A percentile compares a stretch with the other conserved stretches of the same genome.
phyloP scores from a whole-genome alignment of 92 coral and sea anemone genomes.

The Ricordea florida region DNA sequence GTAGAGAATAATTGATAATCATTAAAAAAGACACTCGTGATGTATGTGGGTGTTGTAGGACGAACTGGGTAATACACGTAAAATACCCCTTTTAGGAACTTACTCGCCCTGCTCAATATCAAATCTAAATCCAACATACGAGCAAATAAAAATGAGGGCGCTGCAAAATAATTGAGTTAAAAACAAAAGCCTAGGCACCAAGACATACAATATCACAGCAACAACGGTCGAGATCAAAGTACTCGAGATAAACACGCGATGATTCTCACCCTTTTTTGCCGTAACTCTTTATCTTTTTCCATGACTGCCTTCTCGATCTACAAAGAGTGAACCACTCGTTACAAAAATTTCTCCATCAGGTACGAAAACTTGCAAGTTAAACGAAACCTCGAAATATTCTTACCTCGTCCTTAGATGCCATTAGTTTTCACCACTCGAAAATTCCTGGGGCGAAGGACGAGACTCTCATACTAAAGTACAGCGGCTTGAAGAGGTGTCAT shows the following conservation, averaged over 20 bases:
- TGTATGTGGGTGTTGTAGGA: too few relatives aligned
- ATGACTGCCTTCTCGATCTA: constrained; percentile 25
- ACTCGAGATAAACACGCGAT: too few relatives aligned
- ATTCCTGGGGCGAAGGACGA: neutral
- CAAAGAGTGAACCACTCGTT: neutral
- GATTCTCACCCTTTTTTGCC: constrained; percentile 64
- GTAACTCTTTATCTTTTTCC: constrained; percentile 62
- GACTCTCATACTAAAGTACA: neutral
- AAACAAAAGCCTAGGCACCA: too few relatives aligned
- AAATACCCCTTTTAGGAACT: too few relatives aligned
- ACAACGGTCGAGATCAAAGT: neutral
- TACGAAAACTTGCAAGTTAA: neutral
- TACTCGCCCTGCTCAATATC: too few relatives aligned
- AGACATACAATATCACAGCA: neutral
- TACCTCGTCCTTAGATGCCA: constrained; percentile 25
- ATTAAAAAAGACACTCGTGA: too few relatives aligned
- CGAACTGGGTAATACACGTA: too few relatives aligned
- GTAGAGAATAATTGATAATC: too few relatives aligned
- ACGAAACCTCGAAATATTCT: neutral
- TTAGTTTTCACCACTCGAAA: neutral
- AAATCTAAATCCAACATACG: too few relatives aligned
- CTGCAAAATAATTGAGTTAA: too few relatives aligned
- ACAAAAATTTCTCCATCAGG: neutral
- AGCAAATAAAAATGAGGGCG: too few relatives aligned
- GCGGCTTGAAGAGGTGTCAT: too few relatives aligned